phyloP scores from a whole-genome alignment of 2,888 invertebrate species.

The Lochmaea capreae region DNA sequence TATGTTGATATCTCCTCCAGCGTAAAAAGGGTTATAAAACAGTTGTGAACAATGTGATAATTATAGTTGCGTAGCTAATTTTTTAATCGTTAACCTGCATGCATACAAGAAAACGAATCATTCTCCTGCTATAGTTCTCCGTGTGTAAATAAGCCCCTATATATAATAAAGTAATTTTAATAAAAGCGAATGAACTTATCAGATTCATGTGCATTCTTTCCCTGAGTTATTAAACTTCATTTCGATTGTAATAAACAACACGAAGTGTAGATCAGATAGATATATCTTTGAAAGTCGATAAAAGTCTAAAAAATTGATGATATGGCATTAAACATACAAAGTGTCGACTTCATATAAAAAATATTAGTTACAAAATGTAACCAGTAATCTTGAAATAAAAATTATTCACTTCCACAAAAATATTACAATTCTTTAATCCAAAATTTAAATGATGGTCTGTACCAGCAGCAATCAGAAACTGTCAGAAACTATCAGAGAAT shows the following conservation, averaged over 20 bases:
- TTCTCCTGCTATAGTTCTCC: constrained; percentile 24
- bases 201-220: constrained; percentile 39
- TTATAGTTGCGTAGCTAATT: constrained; percentile 35
- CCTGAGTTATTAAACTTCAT: constrained; percentile 35
- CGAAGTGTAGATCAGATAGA: constrained; percentile 24
- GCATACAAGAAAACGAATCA: constrained; percentile 31
- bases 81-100: constrained; percentile 37
- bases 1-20: constrained; percentile 18
- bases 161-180: constrained; percentile 33
- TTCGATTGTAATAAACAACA: constrained; percentile 29
- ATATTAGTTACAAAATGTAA: background rate
- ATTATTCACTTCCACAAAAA: too few relatives aligned
- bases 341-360: background rate
- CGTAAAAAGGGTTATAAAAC: constrained; percentile 33
- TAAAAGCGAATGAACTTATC: constrained; percentile 36
- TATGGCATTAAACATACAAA: background rate
- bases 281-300: constrained; percentile 20
- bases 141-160: constrained; percentile 32
- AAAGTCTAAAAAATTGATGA: background rate
- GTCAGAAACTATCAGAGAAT: too few relatives aligned
- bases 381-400: too few relatives aligned
- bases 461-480: too few relatives aligned
- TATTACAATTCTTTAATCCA: too few relatives aligned
- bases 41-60: constrained; percentile 38
- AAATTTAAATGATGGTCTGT: too few relatives aligned